Evolutionary conservation across 1,140 invertebrate genomes (phyloP), one percentile per base, ranked within the genome.

Genomic region (Drosophila willistoni): DNA sequence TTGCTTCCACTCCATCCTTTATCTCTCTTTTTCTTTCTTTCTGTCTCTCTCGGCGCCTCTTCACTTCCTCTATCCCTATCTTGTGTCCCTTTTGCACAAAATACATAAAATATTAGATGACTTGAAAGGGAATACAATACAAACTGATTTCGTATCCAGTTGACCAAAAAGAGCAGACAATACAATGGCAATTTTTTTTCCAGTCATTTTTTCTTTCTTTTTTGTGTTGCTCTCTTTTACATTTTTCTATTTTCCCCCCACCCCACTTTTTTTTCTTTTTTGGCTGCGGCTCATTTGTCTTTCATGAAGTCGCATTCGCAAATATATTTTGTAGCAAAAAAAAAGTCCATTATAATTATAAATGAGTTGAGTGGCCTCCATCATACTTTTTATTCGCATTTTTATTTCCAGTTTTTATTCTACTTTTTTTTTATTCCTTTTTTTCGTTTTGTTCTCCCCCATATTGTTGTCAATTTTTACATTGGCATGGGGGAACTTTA

Each of bases 21-120:
- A 29, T 29, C 29, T 29, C 29, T 6, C 6, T 59, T 66, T 39
- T 66, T 39, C 55, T 36, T 44, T 57, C 68, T 22, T 25, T 14
- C 68, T 22, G 22, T 14, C 29, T 29, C 29, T 29, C 29, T 29
- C 6, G 29, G 29, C 29, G 29, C 29, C 29, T 29, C 29, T 29
- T 29, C 19, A 55, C 14, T 9, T 7, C 19, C 25, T 39, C 22
- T 41, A 47, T 57, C 51, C 19, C 62, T 56, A 5, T 41, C 61
- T 68, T n/a, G 41, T 36, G 69, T 59, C 79, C 77, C 66, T 78
- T 77, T 71, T 72, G 82, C 70, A 68, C 59, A 79, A 89, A 90
- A 87, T 87, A 87, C 84, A 87, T 87, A 87, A 87, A 89, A 87
- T 89, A 87, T 87, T 87, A 89, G 83, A 79, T 87, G 83, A 69